Base-by-base conservation (phyloP, 2,113 vertebrate species). In the Myiagra hebetior region DNA sequence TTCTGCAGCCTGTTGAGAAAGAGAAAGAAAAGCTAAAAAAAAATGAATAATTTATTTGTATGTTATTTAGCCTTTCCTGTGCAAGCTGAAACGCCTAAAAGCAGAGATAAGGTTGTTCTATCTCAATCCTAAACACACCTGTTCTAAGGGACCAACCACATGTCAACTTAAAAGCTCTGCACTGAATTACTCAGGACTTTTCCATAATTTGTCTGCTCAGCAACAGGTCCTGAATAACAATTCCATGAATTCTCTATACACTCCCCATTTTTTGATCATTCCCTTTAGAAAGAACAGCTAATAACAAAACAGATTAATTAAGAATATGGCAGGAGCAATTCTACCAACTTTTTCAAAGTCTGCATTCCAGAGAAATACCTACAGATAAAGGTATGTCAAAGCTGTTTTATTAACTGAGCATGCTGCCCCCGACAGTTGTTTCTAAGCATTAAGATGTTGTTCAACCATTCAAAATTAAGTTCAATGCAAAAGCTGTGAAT, bases 1-100 rank as follows among this genome's bases (percentile, higher is more conserved):
- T 70, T 97, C 98, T 99, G 95, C 98, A 99, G 85, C 99, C 99
- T 99, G 76, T 67, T 65, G 73, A 74, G 52, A 82, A 41, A 94
- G 19, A 80, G 44, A 47, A 82, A 84, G 27, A 28, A 59, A 79
- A 62, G 57, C 30, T 84, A 57, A 81, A 56, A 70, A 75, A 60
- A 17, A 15, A 39, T n/a, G 11, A 94, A 15, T 67, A 63, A 79
- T 37, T 49, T 42, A 52, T 78, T 60, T 69, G 22, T 35, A 50
- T 64, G 53, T 77, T 79, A 60, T 63, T 92, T 73, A 86, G 39
- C 22, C 35, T 92, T 68, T 74, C 19, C 55, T 44, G 24, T 57
- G 13, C 81, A 72, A 79, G 44, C 30, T 14, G 49, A 64, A 95
- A 80, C 31, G 30, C 20, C 52, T 89, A 59, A 77, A 90, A 78